Conservation (phyloP, 2,888 invertebrate genomes). For the Hypomecis punctinalis region DNA sequence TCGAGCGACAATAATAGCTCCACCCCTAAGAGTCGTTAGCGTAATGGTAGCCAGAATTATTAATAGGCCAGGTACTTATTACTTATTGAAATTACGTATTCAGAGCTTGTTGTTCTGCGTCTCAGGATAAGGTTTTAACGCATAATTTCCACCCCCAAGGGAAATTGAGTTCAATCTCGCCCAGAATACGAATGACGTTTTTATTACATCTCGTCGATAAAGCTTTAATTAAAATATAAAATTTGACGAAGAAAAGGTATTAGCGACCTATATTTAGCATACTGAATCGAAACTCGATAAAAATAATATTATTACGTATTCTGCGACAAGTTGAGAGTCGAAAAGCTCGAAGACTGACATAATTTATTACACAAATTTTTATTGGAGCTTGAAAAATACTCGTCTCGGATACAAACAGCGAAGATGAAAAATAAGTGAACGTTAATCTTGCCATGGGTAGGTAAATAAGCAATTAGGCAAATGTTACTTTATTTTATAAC, state of each 20-base stretch:
- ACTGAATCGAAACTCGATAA: conserved; percentile 44
- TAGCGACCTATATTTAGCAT: conserved; percentile 18
- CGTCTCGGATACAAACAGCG: conserved; percentile 39
- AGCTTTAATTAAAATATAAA: conserved; percentile 44
- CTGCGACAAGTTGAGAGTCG: conserved; percentile 40
- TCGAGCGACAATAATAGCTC: conserved; percentile 9
- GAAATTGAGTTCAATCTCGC: conserved; percentile 44
- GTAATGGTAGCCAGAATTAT: conserved; percentile 33
- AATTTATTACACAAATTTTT: conserved; percentile 57
- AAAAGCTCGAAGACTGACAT: conserved; percentile 37
- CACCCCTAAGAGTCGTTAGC: conserved; percentile 16
- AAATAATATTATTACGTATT: conserved; percentile 38
- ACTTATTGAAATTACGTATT: conserved; percentile 64
- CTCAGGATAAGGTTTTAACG: conserved; percentile 52
- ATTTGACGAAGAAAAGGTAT: conserved; percentile 30
- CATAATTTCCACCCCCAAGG: conserved; percentile 56
- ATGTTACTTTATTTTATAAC: conserved; percentile 28
- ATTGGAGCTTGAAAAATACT: conserved; percentile 47
- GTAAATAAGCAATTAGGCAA: conserved; percentile 32
- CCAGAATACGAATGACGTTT: conserved; percentile 44
- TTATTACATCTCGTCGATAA: conserved; percentile 44
- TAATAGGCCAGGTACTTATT: conserved; percentile 26
- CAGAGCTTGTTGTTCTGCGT: conserved; percentile 54
- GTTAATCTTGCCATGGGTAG: conserved; percentile 29
- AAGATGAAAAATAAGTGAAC: conserved; percentile 27